A percentile compares a stretch with the other conserved stretches of the same genome.
phyloP scores from a whole-genome alignment of 2,797 vertebrate species.

The Ceryle rudis region DNA sequence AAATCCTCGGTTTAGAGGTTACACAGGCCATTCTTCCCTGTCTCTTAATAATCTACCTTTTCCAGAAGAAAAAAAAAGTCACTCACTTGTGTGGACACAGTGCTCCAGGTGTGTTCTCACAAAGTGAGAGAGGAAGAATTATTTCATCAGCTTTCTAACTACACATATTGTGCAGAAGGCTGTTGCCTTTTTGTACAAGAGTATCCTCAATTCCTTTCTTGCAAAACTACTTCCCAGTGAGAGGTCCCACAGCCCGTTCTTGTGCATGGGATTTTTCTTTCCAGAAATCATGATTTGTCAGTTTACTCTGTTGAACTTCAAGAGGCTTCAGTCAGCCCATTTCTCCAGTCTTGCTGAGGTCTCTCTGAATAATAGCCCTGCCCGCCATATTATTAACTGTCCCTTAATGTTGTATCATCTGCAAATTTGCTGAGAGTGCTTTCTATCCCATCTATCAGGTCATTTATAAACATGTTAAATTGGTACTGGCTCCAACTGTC shows the following conservation, averaged over 20 bases:
- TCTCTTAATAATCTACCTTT: neutral
- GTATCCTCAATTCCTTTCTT: neutral
- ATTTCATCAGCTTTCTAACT: neutral
- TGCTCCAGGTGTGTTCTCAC: neutral
- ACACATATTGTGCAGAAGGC: neutral
- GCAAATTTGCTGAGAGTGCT: neutral
- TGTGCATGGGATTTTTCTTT: neutral
- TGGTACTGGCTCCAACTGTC: neutral
- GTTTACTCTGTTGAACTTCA: neutral
- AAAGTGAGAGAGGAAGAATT: neutral
- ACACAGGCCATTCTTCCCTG: neutral
- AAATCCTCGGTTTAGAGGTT: neutral
- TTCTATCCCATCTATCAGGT: neutral
- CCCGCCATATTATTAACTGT: neutral
- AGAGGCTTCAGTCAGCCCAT: neutral
- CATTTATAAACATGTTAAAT: neutral
- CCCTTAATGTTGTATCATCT: neutral
- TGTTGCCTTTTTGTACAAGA: neutral
- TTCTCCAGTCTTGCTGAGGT: neutral
- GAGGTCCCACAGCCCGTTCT: fast-evolving
- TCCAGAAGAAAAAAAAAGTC: neutral
- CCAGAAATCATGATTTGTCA: neutral
- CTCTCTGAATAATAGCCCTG: neutral
- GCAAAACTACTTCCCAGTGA: neutral
- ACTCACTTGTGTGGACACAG: neutral